A percentile compares a stretch with the other conserved stretches of the same genome.
phyloP scores from a whole-genome alignment of 2,797 vertebrate species.

The Anguilla obscura region DNA sequence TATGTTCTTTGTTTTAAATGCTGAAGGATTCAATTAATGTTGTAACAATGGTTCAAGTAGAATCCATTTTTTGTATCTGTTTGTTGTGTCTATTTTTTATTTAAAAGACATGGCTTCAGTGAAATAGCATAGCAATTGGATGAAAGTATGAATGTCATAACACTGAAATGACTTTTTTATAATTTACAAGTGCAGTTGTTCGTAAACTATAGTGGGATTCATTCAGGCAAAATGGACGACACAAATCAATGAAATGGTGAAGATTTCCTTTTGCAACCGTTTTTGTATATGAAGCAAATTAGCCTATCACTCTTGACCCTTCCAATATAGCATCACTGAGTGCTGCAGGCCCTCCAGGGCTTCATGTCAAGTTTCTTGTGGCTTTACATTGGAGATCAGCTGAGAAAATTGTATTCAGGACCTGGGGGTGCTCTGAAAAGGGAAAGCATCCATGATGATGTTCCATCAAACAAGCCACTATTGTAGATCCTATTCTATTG shows the following conservation, averaged over 20 bases:
- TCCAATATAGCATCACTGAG: slow-evolving; percentile 21
- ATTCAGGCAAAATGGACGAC: slow-evolving; percentile 5
- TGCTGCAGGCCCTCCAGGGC: slow-evolving; percentile 16
- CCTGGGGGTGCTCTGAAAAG: slow-evolving; percentile 23
- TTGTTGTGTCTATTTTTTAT: not conserved
- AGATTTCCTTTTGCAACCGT: not conserved
- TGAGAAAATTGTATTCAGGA: slow-evolving; percentile 32
- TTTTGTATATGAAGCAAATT: slow-evolving; percentile 21
- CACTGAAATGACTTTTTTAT: not conserved
- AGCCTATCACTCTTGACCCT: slow-evolving; percentile 29
- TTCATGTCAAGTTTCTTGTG: slow-evolving; percentile 21
- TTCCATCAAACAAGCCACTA: slow-evolving; percentile 6
- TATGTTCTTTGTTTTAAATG: slow-evolving; percentile 44
- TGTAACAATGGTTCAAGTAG: slow-evolving; percentile 45
- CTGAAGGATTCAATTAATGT: slow-evolving; percentile 41
- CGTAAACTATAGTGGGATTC: not conserved
- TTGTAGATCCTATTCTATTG: not conserved
- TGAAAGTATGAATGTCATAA: not conserved
- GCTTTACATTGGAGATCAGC: slow-evolving; percentile 33
- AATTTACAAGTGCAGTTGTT: not conserved
- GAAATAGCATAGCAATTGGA: not conserved
- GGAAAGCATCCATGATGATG: slow-evolving; percentile 7
- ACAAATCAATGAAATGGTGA: slow-evolving; percentile 7
- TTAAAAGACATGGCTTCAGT: not conserved
- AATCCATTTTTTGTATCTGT: not conserved